Conservation (phyloP, 2,797 vertebrate species). For the Gymnopithys bicolor region DNA sequence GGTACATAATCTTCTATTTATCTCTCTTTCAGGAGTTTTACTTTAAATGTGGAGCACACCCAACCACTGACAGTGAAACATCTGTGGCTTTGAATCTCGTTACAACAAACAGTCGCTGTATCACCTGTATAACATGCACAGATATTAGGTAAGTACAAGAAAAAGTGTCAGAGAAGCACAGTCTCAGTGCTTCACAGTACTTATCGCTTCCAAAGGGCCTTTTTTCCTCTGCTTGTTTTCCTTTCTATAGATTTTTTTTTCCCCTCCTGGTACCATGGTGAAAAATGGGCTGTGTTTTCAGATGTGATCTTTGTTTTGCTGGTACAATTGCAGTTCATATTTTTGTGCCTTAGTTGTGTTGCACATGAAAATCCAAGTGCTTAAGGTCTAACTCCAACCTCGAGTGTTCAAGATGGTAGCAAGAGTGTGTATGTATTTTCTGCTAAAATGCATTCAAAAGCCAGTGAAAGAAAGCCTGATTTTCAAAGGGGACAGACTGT, state of each 20-base stretch:
- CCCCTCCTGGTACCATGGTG: neutral
- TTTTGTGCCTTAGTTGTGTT: neutral
- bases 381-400: neutral
- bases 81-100: conserved; percentile 90
- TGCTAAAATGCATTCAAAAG: neutral
- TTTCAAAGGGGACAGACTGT: neutral
- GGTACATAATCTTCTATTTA: conserved; percentile 54
- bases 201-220: neutral
- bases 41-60: conserved; percentile 92
- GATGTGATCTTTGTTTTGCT: neutral
- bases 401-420: accelerated
- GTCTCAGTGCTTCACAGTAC: neutral
- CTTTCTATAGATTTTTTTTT: neutral
- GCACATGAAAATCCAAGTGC: neutral
- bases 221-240: neutral
- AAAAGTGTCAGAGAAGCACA: neutral
- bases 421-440: neutral
- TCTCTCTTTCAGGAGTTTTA: conserved; percentile 88
- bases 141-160: conserved; percentile 83
- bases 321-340: neutral
- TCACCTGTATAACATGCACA: conserved; percentile 89
- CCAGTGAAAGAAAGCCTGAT: neutral
- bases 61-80: conserved; percentile 85
- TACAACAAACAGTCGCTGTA: conserved; percentile 81
- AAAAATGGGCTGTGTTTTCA: neutral